Evolutionary conservation across 2,888 invertebrate genomes (phyloP), one percentile per base, ranked within the genome.

Genomic region (Eumacrocentrus americanus): DNA sequence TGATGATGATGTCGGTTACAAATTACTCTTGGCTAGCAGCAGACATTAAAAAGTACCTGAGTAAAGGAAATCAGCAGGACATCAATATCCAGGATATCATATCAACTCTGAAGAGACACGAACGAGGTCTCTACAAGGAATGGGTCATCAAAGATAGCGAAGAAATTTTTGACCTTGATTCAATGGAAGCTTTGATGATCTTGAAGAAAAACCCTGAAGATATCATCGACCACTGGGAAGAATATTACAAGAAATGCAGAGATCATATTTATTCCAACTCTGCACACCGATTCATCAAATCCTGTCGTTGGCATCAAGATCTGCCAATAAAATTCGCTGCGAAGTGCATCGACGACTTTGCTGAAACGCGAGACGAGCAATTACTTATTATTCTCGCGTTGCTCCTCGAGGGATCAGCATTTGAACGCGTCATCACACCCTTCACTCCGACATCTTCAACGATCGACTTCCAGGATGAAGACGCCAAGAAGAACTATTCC

Each of bases 291-390:
- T 79, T 77, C 29, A 12, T 79, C 0, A 71, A 48, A 47, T 16
- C 58, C 0, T 37, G 61, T 0, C 69, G 71, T 1, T 79, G 79
- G 79, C 71, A 78, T 56, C 67, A 75, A 12, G 66, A 74, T 2
- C 63, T 79, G 9, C 78, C 79, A 2, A 67, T 75, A 0, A 70
- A 62, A 22, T 74, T 78, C 35, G 58, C 29, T 1, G 34, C 71
- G 0, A 40, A 53, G 1, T 68, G 68, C 2, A 7, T 65, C 0
- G 23, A 56, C 9, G 40, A 37, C 42, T 5, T 47, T 5, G 11
- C 29, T 0, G 22, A 67, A 1, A 35, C 63, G 0, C 60, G 68
- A 0, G n/a, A 37, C 1, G 4, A 1, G 3, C 5, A 7, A 0
- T 14, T 57, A 1, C 11, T 67, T 0, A 14, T 65, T 0, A 60